These are phyloP conservation scores for Temnothorax longispinosus DNA, from an alignment of 1,140 invertebrate species.

Conservation along the genomic window DNA sequence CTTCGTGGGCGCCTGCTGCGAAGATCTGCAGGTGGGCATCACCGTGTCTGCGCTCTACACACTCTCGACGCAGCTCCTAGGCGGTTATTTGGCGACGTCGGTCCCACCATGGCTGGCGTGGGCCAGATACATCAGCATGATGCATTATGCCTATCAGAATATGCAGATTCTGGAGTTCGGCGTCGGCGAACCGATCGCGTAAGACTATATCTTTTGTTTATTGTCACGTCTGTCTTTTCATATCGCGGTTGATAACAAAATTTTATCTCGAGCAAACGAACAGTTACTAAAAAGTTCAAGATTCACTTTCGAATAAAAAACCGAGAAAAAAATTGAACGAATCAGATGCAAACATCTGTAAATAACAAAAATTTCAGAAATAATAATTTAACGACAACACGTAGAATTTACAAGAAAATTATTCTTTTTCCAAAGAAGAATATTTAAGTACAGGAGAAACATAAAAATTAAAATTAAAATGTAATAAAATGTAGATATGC, in stretches of 20 bases:
- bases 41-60: slow-evolving; percentile 93
- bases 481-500: not conserved
- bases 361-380: not conserved
- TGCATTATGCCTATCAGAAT: slow-evolving; percentile 94
- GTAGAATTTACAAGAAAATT: not conserved
- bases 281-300: not conserved
- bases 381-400: not conserved
- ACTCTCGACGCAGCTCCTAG: slow-evolving; percentile 92
- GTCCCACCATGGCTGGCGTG: slow-evolving; percentile 93
- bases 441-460: not conserved
- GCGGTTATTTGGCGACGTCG: slow-evolving; percentile 92
- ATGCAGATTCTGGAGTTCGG: slow-evolving; percentile 95
- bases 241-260: not conserved
- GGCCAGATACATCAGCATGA: slow-evolving; percentile 92
- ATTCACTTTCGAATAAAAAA: not conserved
- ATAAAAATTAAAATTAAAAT: not conserved
- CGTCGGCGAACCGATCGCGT: slow-evolving; percentile 90
- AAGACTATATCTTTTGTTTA: slow-evolving; percentile 79
- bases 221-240: too few relatives aligned
- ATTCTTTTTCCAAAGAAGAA: not conserved
- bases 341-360: not conserved
- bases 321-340: not conserved
- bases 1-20: slow-evolving; percentile 93
- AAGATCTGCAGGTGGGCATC: slow-evolving; percentile 93
- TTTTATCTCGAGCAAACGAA: not conserved